Evolutionary conservation across 1,140 invertebrate genomes (phyloP).

Genomic region (Diuraphis noxia): DNA sequence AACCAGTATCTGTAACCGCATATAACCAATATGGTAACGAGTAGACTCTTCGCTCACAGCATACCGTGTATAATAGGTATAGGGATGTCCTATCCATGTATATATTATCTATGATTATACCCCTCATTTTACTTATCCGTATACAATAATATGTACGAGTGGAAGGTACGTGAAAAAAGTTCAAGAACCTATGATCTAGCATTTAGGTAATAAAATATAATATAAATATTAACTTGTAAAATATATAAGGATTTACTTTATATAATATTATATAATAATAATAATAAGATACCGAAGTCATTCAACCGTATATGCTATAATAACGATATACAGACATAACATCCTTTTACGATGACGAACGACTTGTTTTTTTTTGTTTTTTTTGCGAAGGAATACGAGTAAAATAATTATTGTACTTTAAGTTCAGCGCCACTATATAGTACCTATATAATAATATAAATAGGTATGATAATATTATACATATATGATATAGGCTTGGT

Average conservation of each 20-base stretch:
- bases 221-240: no score
- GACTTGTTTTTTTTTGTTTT: not conserved
- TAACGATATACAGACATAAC: not conserved
- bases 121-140: no score
- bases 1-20: no score
- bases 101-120: no score
- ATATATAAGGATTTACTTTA: no score
- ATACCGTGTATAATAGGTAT: no score
- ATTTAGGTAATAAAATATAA: not conserved
- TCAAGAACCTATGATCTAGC: not conserved
- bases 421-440: not conserved
- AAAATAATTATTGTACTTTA: conserved; percentile 2
- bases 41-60: no score
- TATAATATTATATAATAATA: not conserved
- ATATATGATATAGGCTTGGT: not conserved
- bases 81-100: no score
- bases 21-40: no score
- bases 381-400: not conserved
- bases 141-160: not conserved
- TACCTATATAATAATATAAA: not conserved
- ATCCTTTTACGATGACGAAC: not conserved
- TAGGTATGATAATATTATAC: no score
- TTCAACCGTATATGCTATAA: not conserved
- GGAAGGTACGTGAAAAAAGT: not conserved
- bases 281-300: not conserved